Percentiles rank a stretch among this genome's conserved stretches.
These are phyloP conservation scores for Apotomis capreana DNA, from an alignment of 2,888 invertebrate genomes.

Conservation along the genomic window DNA sequence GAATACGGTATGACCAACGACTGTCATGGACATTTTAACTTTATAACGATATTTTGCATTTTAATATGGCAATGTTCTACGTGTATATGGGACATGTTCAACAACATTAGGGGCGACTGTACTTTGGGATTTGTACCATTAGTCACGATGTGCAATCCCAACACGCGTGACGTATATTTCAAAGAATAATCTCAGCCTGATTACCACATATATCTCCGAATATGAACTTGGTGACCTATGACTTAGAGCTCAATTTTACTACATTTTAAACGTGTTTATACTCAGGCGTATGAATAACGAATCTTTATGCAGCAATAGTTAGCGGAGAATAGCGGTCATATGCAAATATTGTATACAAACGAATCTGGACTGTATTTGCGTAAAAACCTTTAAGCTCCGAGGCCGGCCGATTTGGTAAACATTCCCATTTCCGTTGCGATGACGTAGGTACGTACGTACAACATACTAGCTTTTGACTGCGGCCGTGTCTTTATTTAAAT, in stretches of 20 bases:
- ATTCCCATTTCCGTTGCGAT: constrained; percentile 10
- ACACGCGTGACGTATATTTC: neutral
- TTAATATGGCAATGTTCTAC: too few relatives aligned
- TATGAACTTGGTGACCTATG: neutral
- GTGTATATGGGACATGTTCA: too few relatives aligned
- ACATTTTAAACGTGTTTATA: neutral
- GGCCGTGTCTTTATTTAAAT: too few relatives aligned
- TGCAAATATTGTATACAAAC: constrained; percentile 16
- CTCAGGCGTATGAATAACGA: neutral
- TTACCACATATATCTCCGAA: neutral
- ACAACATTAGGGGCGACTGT: too few relatives aligned
- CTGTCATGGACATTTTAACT: too few relatives aligned
- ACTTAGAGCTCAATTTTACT: neutral
- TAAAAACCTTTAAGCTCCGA: constrained; percentile 4
- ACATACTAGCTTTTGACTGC: too few relatives aligned
- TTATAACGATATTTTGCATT: too few relatives aligned
- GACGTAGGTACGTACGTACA: neutral
- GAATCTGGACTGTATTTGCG: constrained; percentile 8
- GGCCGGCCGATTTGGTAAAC: constrained; percentile 9
- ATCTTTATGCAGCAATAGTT: constrained; percentile 1
- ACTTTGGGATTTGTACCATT: too few relatives aligned
- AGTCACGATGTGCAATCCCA: neutral
- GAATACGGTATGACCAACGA: too few relatives aligned
- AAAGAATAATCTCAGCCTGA: neutral
- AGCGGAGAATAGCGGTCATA: constrained; percentile 14